A percentile compares a stretch with the other conserved stretches of the same genome.
Conservation (phyloP, 1,140 invertebrate species). For the Pogonus chalceus region DNA sequence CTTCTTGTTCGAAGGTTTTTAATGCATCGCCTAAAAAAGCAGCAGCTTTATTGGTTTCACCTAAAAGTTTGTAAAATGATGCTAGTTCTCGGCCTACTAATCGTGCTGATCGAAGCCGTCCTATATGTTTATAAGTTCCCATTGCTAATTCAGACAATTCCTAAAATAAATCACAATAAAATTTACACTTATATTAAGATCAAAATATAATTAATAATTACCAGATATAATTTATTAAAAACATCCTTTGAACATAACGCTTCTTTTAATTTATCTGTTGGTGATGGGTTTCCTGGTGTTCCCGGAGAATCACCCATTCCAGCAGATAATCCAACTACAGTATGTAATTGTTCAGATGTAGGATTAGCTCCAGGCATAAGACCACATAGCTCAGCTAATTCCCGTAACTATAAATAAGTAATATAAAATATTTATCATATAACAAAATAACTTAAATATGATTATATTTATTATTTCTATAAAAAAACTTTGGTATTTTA, state of each 20-base stretch:
- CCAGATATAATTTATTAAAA: slow-evolving; percentile 83
- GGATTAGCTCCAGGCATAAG: slow-evolving; percentile 79
- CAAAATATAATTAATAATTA: slow-evolving; percentile 30
- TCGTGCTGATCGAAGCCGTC: slow-evolving; percentile 71
- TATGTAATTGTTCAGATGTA: slow-evolving; percentile 77
- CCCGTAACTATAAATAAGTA: slow-evolving; percentile 53
- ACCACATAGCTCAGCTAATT: slow-evolving; percentile 81
- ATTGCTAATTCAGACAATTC: slow-evolving; percentile 91
- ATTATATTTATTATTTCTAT: too few species aligned
- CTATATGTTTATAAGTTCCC: slow-evolving; percentile 94
- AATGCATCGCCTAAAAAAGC: slow-evolving; percentile 80
- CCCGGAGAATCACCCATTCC: slow-evolving; percentile 68
- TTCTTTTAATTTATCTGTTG: slow-evolving; percentile 79
- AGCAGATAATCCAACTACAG: slow-evolving; percentile 78
- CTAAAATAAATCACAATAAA: slow-evolving; percentile 29
- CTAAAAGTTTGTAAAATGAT: slow-evolving; percentile 77
- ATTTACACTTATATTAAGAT: slow-evolving; percentile 3
- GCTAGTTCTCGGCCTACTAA: slow-evolving; percentile 83
- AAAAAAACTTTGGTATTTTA: too few species aligned
- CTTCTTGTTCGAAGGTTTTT: slow-evolving; percentile 75
- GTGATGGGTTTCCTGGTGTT: slow-evolving; percentile 46
- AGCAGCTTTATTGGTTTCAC: slow-evolving; percentile 78
- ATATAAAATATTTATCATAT: slow-evolving; percentile 1
- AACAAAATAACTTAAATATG: too few species aligned
- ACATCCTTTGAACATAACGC: slow-evolving; percentile 80